A percentile compares a stretch with the other conserved stretches of the same genome.
phyloP scores from a whole-genome alignment of 2,113 vertebrate species.

The Theropithecus gelada region DNA sequence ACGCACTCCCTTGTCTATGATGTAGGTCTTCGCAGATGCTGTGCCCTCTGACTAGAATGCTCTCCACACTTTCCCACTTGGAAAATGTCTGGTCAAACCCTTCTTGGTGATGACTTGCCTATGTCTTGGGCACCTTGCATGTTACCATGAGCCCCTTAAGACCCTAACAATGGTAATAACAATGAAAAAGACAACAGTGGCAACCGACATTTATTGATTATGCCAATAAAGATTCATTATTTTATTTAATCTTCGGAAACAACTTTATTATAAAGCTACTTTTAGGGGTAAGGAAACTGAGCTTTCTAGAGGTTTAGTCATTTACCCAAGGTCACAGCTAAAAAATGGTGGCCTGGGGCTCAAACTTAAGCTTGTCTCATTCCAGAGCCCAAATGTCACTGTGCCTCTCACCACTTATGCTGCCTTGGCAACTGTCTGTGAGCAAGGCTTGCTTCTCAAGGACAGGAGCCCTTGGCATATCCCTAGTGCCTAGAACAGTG shows the following conservation, averaged over 20 bases:
- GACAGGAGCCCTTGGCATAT: not conserved
- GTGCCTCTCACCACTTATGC: not conserved
- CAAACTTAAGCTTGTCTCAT: not conserved
- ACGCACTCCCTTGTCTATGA: accelerated
- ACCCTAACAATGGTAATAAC: not conserved
- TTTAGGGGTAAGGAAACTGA: not conserved
- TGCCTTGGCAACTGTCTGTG: not conserved
- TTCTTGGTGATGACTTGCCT: not conserved
- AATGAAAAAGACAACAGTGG: not conserved
- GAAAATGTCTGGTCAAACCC: not conserved
- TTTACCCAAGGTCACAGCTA: not conserved
- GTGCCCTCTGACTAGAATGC: not conserved
- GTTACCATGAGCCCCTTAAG: not conserved
- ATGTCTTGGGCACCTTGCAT: not conserved
- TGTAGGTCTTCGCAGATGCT: not conserved
- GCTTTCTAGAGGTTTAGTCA: not conserved
- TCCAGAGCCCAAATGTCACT: not conserved
- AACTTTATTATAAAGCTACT: not conserved
- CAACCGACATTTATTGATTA: not conserved
- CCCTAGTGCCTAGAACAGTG: not conserved
- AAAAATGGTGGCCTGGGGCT: not conserved
- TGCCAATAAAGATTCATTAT: not conserved
- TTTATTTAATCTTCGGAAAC: not conserved
- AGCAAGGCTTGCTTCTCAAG: not conserved
- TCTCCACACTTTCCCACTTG: not conserved